Evolutionary conservation across 2,888 invertebrate species (phyloP), one percentile per base, ranked within the genome.

Genomic region (Spicauda simplicius): DNA sequence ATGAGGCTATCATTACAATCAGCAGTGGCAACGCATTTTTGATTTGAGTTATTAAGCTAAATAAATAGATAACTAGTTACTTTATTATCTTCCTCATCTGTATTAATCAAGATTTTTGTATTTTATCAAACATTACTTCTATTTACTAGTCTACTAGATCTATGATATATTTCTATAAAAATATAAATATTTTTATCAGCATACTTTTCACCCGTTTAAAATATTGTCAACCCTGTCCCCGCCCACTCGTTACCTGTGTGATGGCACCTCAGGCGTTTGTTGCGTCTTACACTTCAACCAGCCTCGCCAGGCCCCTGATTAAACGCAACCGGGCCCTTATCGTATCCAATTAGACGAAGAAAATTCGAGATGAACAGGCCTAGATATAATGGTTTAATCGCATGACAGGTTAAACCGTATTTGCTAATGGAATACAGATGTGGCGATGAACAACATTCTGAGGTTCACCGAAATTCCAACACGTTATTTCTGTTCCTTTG

Each of bases 371-470:
- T 76, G 70, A 61, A 67, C 61, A 74, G 85, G 63, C 82, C 88
- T 77, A 61, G 30, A 19, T 75, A 77, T 66, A 74, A 72, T 86
- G 86, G 90, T 52, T 70, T 73, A 76, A 77, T 80, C 76, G 76
- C 77, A 74, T 80, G 81, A 81, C 76, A 82, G 79, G 82, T 81
- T 86, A 86, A 89, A 86, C 85, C 84, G 81, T 88, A 86, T 89
- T 91, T 89, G 87, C 88, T 90, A 90, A 91, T 91, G 88, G 89
- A 90, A 91, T 89, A 89, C 87, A 90, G 85, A 88, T 88, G 90
- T 87, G 85, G 79, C 83, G 82, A 85, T 79, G 87, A 88, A 82
- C 86, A 86, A 87, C 83, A 87, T 89, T 85, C 80, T 84, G 84
- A 74, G 86, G 88, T 81, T 76, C 77, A 71, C 77, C 81, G 74